A percentile compares a stretch with the other conserved stretches of the same genome.
These are phyloP conservation scores for Rallus limicola DNA, from an alignment of 2,113 vertebrate species.

Conservation along the genomic window DNA sequence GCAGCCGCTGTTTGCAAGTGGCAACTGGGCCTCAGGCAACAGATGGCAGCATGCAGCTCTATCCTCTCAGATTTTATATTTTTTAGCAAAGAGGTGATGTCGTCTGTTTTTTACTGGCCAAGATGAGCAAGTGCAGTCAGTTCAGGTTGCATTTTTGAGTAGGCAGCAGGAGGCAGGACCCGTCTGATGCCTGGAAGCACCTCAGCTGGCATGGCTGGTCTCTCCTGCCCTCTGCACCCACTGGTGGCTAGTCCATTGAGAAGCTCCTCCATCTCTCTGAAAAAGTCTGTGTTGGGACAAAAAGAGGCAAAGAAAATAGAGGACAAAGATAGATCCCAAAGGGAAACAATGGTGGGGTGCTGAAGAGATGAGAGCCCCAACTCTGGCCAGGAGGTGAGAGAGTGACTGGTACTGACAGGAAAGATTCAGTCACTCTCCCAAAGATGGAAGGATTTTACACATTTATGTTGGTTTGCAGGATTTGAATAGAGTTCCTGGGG, in stretches of 20 bases:
- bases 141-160: accelerated
- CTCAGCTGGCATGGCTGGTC: not conserved
- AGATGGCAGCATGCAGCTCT: not conserved
- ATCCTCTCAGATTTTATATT: not conserved
- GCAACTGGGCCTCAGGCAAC: not conserved
- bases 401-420: accelerated
- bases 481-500: accelerated
- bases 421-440: not conserved
- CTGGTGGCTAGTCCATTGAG: not conserved
- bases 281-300: not conserved
- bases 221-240: not conserved
- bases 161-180: not conserved
- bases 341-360: accelerated
- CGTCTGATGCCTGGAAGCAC: accelerated
- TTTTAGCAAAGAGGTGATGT: not conserved
- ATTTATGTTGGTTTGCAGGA: not conserved
- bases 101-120: not conserved
- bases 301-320: not conserved
- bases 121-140: accelerated
- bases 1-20: accelerated
- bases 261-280: not conserved
- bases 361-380: accelerated
- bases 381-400: not conserved
- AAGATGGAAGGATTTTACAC: not conserved
- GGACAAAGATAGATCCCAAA: not conserved